These are phyloP conservation scores for Branchinecta lynchi DNA, from an alignment of 1,140 invertebrate genomes.

Conservation along the genomic window DNA sequence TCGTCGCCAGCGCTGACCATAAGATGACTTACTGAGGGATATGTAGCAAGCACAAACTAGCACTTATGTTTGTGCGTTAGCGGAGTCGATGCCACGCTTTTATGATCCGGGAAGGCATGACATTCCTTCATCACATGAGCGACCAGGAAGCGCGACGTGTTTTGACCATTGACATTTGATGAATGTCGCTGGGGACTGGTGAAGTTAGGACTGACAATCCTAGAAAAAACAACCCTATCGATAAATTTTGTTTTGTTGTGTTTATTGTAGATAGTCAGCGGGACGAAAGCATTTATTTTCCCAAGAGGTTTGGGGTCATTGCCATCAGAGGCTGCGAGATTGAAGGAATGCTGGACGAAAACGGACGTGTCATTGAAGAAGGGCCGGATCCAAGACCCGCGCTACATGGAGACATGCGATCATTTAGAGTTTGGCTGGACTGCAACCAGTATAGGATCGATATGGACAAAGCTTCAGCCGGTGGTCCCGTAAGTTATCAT, in stretches of 20 bases:
- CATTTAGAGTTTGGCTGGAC: conserved; percentile 84
- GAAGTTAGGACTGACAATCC: no score
- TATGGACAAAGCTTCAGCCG: conserved; percentile 61
- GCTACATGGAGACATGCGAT: conserved; percentile 72
- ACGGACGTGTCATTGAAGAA: conserved; percentile 93
- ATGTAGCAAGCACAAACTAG: no score
- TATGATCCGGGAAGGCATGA: no score
- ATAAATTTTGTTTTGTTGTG: conserved; percentile 25
- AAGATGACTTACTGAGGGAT: no score
- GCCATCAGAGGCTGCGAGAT: conserved; percentile 95
- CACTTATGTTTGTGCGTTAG: no score
- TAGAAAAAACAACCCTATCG: no score
- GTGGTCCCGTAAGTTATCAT: conserved; percentile 42
- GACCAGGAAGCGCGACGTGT: no score
- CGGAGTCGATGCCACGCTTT: no score
- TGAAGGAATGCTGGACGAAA: conserved; percentile 93
- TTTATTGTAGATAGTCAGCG: conserved; percentile 50
- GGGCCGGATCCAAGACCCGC: conserved; percentile 73
- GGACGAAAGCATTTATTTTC: conserved; percentile 61
- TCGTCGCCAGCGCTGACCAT: no score
- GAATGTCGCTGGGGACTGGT: no score
- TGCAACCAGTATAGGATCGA: conserved; percentile 91
- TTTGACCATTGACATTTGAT: no score
- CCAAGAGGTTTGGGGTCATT: conserved; percentile 74
- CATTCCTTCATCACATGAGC: no score